Evolutionary conservation across 1,140 invertebrate genomes (phyloP), one percentile per base, ranked within the genome.

Genomic region (Achatina immaculata): DNA sequence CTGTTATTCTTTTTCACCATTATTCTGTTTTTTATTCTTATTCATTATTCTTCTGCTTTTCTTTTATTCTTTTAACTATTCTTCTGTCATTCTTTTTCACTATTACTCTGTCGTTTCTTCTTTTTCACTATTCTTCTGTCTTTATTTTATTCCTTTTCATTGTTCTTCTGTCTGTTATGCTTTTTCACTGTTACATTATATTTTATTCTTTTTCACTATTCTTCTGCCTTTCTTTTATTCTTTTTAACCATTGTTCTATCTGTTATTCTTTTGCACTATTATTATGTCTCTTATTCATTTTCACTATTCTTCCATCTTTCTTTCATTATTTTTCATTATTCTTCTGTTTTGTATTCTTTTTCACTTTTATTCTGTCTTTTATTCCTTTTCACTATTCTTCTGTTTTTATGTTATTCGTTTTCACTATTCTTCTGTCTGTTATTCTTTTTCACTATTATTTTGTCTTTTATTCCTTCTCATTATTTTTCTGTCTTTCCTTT

Each of bases 241-340:
- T 16, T 45, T 16, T 45, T 45, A 6, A 7, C 16, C 16, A 7
- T 16, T 45, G 6, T 16, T 45, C 16, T 16, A 7, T 45, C 43
- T 45, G 6, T 16, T 45, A 7, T 16, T 45, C 16, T 16, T 45
- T 45, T 9, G 9, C 9, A 43, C 28, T 38, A 3, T 48, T n/a
- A 6, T 36, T 24, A 11, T 65, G n/a, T n/a, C 68, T 24, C 28
- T 75, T 21, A 21, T 28, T 36, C 51, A 66, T 38, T 78, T 4
- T 38, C 68, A 43, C 38, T 78, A 21, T 24, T 82, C 36, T 42
- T 82, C 38, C 21, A 45, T 21, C 42, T 77, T 16, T 14, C 69
- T 21, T 19, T 69, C 78, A 7, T 77, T 31, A 24, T 78, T 69
- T n/a, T 69, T 6, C 34, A 48, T 45, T 16, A 7, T 45, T 16